Conservation (phyloP, 2,797 vertebrate species). For the Scolopax rusticola region DNA sequence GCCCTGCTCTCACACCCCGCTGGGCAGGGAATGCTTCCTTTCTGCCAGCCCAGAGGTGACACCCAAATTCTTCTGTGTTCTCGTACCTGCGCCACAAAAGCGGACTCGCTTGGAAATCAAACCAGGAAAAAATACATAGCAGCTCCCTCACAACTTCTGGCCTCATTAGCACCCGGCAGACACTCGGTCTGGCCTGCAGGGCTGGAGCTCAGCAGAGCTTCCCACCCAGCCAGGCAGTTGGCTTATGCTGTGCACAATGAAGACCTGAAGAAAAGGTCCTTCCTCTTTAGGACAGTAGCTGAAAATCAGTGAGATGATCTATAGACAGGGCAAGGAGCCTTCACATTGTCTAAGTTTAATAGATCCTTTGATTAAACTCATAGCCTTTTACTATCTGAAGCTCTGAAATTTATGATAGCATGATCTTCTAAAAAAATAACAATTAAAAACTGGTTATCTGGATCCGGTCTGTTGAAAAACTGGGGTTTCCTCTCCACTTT, state of each 20-base stretch:
- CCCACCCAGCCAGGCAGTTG: neutral
- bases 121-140: neutral
- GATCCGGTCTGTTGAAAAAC: neutral
- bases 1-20: neutral
- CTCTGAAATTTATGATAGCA: neutral
- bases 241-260: neutral
- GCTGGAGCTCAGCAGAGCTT: neutral
- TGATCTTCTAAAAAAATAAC: neutral
- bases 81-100: neutral
- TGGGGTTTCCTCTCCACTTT: neutral
- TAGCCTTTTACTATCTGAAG: neutral
- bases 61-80: neutral
- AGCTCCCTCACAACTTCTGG: neutral
- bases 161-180: neutral
- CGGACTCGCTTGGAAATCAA: neutral
- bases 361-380: neutral
- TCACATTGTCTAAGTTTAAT: neutral
- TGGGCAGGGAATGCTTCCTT: neutral
- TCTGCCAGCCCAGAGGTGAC: neutral
- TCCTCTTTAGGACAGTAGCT: neutral
- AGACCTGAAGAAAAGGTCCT: neutral
- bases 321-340: neutral
- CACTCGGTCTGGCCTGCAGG: neutral
- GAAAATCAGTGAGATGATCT: neutral
- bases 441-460: neutral